Evolutionary conservation across 2,113 vertebrate species (phyloP), one percentile per base, ranked within the genome.

Genomic region (Ictalurus furcatus): DNA sequence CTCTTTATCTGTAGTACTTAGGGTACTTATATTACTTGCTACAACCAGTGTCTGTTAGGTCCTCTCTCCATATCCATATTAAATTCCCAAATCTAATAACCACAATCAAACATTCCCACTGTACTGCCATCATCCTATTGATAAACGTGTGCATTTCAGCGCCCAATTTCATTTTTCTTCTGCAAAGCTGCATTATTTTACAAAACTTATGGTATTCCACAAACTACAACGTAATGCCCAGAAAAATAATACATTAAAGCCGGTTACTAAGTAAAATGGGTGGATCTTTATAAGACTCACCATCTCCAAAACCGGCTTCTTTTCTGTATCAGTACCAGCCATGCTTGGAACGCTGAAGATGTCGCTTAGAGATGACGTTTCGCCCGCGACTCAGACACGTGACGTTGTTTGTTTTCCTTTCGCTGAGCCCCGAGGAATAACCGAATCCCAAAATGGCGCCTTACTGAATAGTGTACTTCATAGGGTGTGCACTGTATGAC

Each of bases 251-350:
- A 7, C 44, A 48, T 48, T 48, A 44, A 44, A 44, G 4, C 40
- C 40, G 4, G 40, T 44, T 44, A 44, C 40, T 4, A 44, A 44
- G 40, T 44, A 44, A 44, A 44, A 44, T 44, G 40, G 4, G 40
- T 44, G 40, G 40, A 44, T 44, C 40, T 44, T 4, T 3, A 44
- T 44, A 44, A 44, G 4, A 44, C 92, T 94, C 91, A 97, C 97
- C 96, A 95, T 96, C 89, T 97, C 96, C 81, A 97, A 89, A 12
- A 92, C 93, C 0, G 93, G 90, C 85, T 95, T 96, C 92, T 92
- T 95, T 54, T 93, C 94, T 12, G 89, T 88, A 71, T 94, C 94
- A 0, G 9, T 89, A 3, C 63, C 93, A 28, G 95, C 95, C 96
- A 96, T 96, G 94, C 93, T 94, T 92, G 54, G 0, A 78, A 69